Conservation (phyloP, 2,113 vertebrate genomes). For the Strix uralensis region DNA sequence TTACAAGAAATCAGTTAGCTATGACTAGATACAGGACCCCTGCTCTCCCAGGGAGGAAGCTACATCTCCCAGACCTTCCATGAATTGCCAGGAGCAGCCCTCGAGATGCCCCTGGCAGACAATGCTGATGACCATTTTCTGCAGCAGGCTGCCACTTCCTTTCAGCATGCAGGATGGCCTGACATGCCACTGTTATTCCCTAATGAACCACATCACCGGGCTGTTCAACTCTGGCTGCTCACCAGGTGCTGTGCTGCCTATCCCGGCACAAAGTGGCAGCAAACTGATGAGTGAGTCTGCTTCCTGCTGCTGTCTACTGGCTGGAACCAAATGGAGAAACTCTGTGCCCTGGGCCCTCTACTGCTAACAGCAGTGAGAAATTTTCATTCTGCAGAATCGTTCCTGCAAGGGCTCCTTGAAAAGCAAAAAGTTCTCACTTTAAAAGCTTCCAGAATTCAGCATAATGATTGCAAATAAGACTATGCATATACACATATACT, state of each 20-base stretch:
- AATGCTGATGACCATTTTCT: background rate
- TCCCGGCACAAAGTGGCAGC: background rate
- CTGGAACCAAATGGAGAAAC: background rate
- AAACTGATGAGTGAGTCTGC: background rate
- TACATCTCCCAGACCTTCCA: background rate
- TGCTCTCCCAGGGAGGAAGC: background rate
- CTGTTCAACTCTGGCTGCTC: background rate
- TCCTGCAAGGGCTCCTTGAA: background rate
- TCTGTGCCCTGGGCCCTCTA: background rate
- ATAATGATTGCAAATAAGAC: background rate
- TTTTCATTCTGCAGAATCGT: background rate
- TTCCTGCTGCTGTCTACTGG: background rate
- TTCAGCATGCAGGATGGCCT: background rate
- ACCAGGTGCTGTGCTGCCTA: background rate
- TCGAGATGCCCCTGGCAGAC: background rate
- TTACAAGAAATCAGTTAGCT: background rate
- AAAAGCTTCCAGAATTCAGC: background rate
- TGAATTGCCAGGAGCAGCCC: background rate
- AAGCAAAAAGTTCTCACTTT: background rate
- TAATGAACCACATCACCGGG: background rate
- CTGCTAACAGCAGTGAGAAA: background rate
- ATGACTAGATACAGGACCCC: background rate
- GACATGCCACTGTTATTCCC: background rate
- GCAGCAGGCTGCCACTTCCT: background rate
- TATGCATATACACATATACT: accelerated